A percentile compares a stretch with the other conserved stretches of the same genome.
Conservation (phyloP, 2,888 invertebrate species). For the Melinaea menophilus region DNA sequence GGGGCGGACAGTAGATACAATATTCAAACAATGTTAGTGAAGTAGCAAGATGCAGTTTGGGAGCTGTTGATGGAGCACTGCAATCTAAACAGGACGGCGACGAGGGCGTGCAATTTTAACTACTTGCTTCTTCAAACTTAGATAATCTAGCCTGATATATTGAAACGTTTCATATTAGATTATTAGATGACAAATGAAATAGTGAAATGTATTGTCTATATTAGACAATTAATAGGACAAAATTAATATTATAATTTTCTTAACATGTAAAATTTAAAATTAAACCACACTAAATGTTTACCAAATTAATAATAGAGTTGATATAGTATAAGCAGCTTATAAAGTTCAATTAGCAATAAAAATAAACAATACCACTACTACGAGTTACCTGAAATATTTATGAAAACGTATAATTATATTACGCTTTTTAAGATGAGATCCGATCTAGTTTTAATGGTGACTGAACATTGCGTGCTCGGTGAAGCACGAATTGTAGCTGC, state of each 20-base stretch:
- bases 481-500: constrained; percentile 19
- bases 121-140: constrained; percentile 8
- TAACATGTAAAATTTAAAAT: too few species aligned
- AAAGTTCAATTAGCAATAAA: background rate
- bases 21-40: constrained; percentile 61
- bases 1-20: constrained; percentile 1
- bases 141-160: constrained; percentile 5
- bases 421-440: constrained; percentile 9
- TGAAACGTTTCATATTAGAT: background rate
- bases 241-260: too few species aligned
- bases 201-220: too few species aligned
- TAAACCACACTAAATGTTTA: too few species aligned
- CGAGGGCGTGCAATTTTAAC: constrained; percentile 66
- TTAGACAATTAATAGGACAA: too few species aligned
- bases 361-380: background rate
- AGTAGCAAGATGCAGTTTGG: constrained; percentile 60
- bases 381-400: background rate
- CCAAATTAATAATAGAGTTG: too few species aligned
- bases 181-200: background rate
- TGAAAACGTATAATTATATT: background rate
- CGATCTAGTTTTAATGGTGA: constrained; percentile 22
- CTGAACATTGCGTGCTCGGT: constrained; percentile 18
- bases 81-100: constrained; percentile 53
- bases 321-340: too few species aligned
- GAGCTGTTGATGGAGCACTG: constrained; percentile 58